Base-by-base conservation (phyloP, 1,140 invertebrate genomes). In the Atta texana region DNA sequence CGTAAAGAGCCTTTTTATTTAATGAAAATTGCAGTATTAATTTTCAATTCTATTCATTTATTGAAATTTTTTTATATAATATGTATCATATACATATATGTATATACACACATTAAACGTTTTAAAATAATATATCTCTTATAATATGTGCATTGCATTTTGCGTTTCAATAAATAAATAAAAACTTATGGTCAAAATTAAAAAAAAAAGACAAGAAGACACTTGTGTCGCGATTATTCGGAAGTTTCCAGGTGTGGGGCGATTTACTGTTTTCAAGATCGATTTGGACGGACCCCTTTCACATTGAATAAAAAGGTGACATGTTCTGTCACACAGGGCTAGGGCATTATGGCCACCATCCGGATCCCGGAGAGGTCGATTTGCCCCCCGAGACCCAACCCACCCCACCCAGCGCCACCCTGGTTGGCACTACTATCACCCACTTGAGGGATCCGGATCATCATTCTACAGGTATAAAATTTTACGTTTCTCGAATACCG, bases 291-390 rank as follows among this genome's bases (percentile, higher is more conserved):
- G 94, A 94, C 84, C 69, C 63, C 93, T 93, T 93, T 93, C 94
- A 95, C 94, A 91, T 92, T 87, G 86, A 95, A 93, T 95, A 93
- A 94, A 94, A 92, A 95, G 95, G 94, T 93, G 94, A 95, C 93
- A 95, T 95, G 94, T 95, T 95, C 90, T 95, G 95, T 95, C 94
- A 95, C 92, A 94, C 95, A 95, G 95, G 95, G 49, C 92, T 95
- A 88, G 95, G 95, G 87, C 95, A 95, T 88, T 95, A 95, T 77
- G 95, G 94, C 85, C 94, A 95, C 85, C 95, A 95, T 92, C 94
- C 94, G 44, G 95, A 95, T 89, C 95, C 95, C 21, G 94, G 92
- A 81, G 95, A 95, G 74, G 95, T 96, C 39, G 95, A 95, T 88
- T 89, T 96, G 28, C 94, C 95, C 49, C 95, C 95, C 24, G 95